These are phyloP conservation scores for Halcyon malimbica DNA, from an alignment of 2,113 vertebrate species.

Conservation along the genomic window DNA sequence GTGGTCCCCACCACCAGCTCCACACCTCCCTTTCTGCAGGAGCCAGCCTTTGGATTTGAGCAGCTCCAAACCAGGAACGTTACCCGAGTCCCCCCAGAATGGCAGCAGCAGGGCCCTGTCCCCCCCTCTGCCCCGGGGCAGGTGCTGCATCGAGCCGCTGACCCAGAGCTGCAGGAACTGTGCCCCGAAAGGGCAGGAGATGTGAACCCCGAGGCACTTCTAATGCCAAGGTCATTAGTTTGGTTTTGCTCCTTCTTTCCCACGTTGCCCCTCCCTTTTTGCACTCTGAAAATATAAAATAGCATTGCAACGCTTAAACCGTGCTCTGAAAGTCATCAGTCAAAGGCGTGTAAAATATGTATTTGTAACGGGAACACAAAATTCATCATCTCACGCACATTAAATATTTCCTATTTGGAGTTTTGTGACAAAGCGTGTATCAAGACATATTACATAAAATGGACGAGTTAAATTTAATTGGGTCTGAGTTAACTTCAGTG, in stretches of 20 bases:
- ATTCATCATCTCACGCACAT: not conserved
- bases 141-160: not conserved
- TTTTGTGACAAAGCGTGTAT: not conserved
- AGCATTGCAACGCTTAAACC: not conserved
- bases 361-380: not conserved
- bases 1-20: not conserved
- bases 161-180: rapidly evolving
- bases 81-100: rapidly evolving
- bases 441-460: not conserved
- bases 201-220: not conserved
- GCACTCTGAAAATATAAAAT: not conserved
- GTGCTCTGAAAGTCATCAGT: not conserved
- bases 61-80: not conserved
- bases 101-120: rapidly evolving
- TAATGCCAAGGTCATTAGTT: not conserved
- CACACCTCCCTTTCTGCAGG: not conserved
- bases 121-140: rapidly evolving
- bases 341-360: not conserved
- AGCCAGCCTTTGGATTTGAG: not conserved
- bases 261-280: not conserved
- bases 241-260: not conserved
- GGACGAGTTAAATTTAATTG: not conserved
- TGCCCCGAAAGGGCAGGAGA: rapidly evolving
- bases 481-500: not conserved
- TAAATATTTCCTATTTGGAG: not conserved